Base-by-base conservation (phyloP, 2,113 vertebrate species). In the Plotosus lineatus region DNA sequence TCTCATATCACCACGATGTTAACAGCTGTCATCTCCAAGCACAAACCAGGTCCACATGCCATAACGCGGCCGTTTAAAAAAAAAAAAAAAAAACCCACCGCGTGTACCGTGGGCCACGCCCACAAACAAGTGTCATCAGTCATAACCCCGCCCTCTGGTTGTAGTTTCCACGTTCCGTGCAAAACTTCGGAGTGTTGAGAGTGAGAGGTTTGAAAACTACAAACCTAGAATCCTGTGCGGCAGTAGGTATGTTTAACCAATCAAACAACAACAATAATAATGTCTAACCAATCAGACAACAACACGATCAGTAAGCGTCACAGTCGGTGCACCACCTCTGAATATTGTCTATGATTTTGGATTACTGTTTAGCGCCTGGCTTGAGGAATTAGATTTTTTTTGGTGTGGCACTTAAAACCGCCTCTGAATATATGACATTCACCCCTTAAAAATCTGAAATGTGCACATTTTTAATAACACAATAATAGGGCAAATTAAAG, bases 181-280 rank as follows among this genome's bases (percentile, higher is more conserved):
- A 33, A 23, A 46, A 33, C 46, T 11, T 0, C 5, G 33, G 1
- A 31, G 3, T 0, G 4, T 1, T 4, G 23, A 0, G 0, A 9
- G 0, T 1, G 8, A 6, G 11, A 2, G 0, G 0, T 1, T 0
- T 1, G 1, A 23, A 61, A 44, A 93, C 91, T 90, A 90, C 91
- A 91, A 84, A 36, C 81, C 90, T 89, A 42, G 3, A 33, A 15
- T 11, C 10, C 58, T 23, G 17, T 6, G 19, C 5, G 4, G 7
- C 17, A 17, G 42, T 28, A 26, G 31, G 19, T 12, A 0, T 2
- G 23, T 8, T 0, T 48, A 82, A 71, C 93, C 92, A 94, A 94
- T 93, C 86, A 83, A 71, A 33, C 23, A 3, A 85, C 75, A 91
- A 83, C 93, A 94, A n/a, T n/a, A n/a, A n/a, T n/a, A n/a, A 0